phyloP scores from a whole-genome alignment of 2,888 invertebrate species.

The Omphaloscelis lunosa region DNA sequence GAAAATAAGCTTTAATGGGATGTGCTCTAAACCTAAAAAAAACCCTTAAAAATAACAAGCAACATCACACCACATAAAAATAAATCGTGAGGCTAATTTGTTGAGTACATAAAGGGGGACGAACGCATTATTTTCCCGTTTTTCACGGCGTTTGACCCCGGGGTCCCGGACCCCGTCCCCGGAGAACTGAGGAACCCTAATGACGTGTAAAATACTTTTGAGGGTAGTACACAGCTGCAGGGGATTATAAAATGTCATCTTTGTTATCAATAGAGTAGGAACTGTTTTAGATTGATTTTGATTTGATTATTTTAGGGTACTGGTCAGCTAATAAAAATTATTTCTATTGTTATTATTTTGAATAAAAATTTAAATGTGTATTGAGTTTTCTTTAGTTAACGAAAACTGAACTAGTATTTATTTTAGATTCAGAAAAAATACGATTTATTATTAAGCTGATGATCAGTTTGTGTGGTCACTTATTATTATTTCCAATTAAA shows the following conservation, averaged over 20 bases:
- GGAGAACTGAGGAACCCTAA: constrained; percentile 75
- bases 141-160: constrained; percentile 85
- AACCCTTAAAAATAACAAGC: constrained; percentile 19
- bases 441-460: too few species aligned
- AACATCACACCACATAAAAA: constrained; percentile 51
- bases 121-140: constrained; percentile 83
- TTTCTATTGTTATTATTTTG: background rate
- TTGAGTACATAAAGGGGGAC: constrained; percentile 67
- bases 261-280: constrained; percentile 49
- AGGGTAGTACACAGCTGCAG: constrained; percentile 66
- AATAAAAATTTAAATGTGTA: too few species aligned
- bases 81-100: constrained; percentile 65
- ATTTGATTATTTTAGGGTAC: constrained; percentile 44
- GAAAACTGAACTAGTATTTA: background rate
- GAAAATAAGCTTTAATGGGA: background rate
- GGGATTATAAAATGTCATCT: constrained; percentile 64
- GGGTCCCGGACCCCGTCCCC: constrained; percentile 79
- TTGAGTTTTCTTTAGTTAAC: too few species aligned
- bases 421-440: background rate
- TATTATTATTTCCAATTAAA: background rate
- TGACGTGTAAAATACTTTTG: constrained; percentile 84
- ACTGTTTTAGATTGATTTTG: constrained; percentile 52
- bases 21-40: constrained; percentile 9
- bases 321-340: constrained; percentile 31
- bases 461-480: too few species aligned